Base-by-base conservation (phyloP, 2,888 invertebrate species). In the Trichacis sp. region DNA sequence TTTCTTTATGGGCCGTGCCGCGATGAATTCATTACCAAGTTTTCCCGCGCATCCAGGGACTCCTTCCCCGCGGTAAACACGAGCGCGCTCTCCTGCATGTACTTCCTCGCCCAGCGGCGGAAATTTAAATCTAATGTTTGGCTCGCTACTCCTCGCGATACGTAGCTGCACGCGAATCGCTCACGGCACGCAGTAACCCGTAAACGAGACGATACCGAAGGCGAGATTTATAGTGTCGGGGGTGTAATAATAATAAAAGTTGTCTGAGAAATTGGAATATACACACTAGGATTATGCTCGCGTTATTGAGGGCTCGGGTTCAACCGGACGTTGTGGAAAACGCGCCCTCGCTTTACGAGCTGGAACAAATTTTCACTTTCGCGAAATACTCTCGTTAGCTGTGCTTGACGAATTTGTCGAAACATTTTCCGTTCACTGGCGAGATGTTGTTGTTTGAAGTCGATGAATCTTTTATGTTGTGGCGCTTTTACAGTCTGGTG, bases 81-180 rank as follows among this genome's bases (percentile, higher is more conserved):
- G 43, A 43, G 11, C 43, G 11, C n/a, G 43, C n/a, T n/a, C n/a
- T n/a, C n/a, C n/a, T n/a, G n/a, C n/a, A n/a, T n/a, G n/a, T n/a
- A 19, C 50, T 43, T 51, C 45, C 47, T 47, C 24, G 36, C 47
- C 47, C 42, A 38, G 11, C 49, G 66, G 50, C 45, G 69, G 65
- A 65, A 74, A 75, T 77, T 76, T 72, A 69, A 71, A 74, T 75
- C 73, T 73, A 69, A 71, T 71, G 73, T 72, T 74, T 69, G 75
- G 76, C 77, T 74, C 75, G 74, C 72, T 71, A 70, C 74, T 72
- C 71, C 72, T 24, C 24, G 24, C 24, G 24, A 24, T 24, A 51
- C 24, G 53, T 50, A 46, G 29, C 15, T 29, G 20, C 38, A 50
- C 40, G 50, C 50, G 38, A 50, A 15, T 52, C 40, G 38, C 45